phyloP scores from a whole-genome alignment of 2,888 invertebrate species.

The Plebejus melissa region DNA sequence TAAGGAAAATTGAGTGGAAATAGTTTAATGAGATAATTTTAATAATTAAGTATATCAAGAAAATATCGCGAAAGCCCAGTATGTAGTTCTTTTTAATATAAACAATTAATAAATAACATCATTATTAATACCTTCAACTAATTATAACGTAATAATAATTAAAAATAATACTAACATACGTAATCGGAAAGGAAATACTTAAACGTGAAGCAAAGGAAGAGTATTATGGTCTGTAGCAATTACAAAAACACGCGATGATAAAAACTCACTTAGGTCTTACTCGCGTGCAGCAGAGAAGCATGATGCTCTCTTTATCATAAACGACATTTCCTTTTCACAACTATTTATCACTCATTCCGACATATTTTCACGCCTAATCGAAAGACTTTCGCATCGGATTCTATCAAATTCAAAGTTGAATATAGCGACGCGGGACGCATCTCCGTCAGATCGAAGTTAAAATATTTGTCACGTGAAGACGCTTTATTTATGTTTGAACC shows the following conservation, averaged over 20 bases:
- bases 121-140: background rate
- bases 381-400: constrained; percentile 1
- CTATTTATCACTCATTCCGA: constrained; percentile 28
- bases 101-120: background rate
- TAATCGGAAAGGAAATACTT: constrained; percentile 25
- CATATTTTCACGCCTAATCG: constrained; percentile 27
- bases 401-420: background rate
- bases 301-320: constrained; percentile 34
- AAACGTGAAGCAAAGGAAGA: constrained; percentile 24
- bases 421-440: background rate
- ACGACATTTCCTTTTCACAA: constrained; percentile 33
- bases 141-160: background rate
- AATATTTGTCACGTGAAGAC: background rate
- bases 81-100: background rate
- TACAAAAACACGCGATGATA: constrained; percentile 19
- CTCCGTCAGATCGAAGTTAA: background rate
- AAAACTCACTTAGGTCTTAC: constrained; percentile 21
- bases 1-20: background rate
- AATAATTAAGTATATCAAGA: background rate
- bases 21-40: background rate
- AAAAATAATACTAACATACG: constrained; percentile 15
- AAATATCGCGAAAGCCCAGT: background rate
- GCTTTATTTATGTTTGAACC: background rate
- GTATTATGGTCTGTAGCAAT: constrained; percentile 17
- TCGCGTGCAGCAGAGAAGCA: constrained; percentile 28